Percentiles rank a stretch among this genome's conserved stretches.
Conservation (phyloP, 1,140 invertebrate genomes). For the Caenorhabditis brenneri region DNA sequence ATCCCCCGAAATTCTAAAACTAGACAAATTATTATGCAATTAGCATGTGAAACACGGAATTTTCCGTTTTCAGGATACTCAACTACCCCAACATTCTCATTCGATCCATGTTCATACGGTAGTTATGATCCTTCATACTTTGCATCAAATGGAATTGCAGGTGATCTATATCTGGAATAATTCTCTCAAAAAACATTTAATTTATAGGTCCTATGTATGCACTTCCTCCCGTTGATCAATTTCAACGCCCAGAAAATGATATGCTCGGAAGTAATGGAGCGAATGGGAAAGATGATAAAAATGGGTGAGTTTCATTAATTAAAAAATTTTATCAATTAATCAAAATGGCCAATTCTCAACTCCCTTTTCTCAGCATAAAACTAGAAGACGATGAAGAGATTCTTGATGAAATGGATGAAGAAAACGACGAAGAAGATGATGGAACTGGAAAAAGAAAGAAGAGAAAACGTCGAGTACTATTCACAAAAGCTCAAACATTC, state of each 20-base stretch:
- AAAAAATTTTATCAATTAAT: background rate
- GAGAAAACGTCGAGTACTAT: conserved; percentile 90
- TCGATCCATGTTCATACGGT: conserved; percentile 37
- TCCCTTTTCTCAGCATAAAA: conserved; percentile 17
- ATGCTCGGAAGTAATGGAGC: conserved; percentile 5
- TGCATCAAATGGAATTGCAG: conserved; percentile 32
- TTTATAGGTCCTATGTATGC: conserved; percentile 37
- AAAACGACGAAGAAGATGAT: conserved; percentile 44
- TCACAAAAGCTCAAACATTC: conserved; percentile 95
- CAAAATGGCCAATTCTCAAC: background rate
- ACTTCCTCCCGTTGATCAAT: conserved; percentile 33
- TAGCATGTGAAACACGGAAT: background rate
- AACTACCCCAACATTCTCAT: background rate
- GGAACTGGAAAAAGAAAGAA: conserved; percentile 43
- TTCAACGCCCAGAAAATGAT: conserved; percentile 37
- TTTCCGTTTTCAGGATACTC: conserved; percentile 45
- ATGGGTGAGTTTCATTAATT: conserved; percentile 22
- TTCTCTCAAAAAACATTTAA: background rate
- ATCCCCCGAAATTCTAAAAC: background rate
- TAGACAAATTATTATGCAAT: conserved; percentile 34
- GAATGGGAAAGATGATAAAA: conserved; percentile 27
- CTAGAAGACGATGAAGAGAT: conserved; percentile 39
- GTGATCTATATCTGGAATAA: background rate
- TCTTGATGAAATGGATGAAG: conserved; percentile 43
- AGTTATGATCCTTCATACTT: conserved; percentile 42